Conservation (phyloP, 2,888 invertebrate species). For the Melanotus villosus region DNA sequence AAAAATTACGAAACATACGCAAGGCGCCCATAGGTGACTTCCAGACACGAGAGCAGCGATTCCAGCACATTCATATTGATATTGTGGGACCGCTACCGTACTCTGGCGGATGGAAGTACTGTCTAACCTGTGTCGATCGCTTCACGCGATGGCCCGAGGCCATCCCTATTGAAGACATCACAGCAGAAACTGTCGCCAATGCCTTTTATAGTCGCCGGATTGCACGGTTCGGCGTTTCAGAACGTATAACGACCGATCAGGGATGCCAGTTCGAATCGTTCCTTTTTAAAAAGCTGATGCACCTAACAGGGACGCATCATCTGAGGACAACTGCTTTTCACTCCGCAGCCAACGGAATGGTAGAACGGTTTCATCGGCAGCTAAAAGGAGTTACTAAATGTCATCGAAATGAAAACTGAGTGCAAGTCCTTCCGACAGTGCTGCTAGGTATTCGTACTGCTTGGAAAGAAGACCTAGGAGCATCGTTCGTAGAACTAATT, state of each 20-base stretch:
- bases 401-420: conserved; percentile 51
- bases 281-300: neutral
- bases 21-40: neutral
- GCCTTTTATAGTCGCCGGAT: no score
- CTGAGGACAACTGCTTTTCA: no score
- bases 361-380: no score
- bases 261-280: neutral
- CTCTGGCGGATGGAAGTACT: neutral
- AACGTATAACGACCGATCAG: no score
- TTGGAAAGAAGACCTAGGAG: conserved; percentile 56
- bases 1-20: neutral
- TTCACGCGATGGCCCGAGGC: no score
- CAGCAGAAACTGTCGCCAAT: no score
- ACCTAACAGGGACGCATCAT: conserved; percentile 33
- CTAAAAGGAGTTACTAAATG: conserved; percentile 55
- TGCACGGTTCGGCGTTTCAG: no score
- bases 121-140: neutral
- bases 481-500: conserved; percentile 58
- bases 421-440: no score
- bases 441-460: conserved; percentile 58
- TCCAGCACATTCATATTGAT: no score
- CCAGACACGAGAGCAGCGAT: no score
- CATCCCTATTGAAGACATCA: no score
- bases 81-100: conserved; percentile 9
- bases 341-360: no score